Conservation (phyloP, 2,113 vertebrate species). For the Brachypodius melanocephalos region DNA sequence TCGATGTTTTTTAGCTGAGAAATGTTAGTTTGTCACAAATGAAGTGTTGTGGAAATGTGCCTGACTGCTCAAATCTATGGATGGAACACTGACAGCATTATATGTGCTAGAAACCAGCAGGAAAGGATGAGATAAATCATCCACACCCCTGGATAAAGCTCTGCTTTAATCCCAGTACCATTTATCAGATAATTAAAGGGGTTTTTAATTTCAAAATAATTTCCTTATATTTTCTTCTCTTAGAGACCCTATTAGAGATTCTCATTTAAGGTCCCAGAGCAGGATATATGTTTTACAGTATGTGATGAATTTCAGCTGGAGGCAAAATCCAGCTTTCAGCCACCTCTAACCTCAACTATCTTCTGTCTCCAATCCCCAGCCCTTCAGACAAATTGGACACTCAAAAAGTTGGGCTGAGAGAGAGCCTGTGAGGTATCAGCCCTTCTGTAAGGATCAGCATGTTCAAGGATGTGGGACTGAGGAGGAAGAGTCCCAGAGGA, state of each 20-base stretch:
- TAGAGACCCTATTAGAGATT: not conserved
- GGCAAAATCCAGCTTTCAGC: not conserved
- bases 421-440: not conserved
- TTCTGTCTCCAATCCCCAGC: not conserved
- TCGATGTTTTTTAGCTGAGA: not conserved
- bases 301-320: not conserved
- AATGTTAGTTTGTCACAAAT: not conserved
- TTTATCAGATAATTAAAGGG: not conserved
- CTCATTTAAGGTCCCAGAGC: not conserved
- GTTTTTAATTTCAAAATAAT: not conserved
- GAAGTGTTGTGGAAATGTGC: not conserved
- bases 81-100: not conserved
- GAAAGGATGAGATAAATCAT: not conserved
- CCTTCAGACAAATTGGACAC: fast-evolving
- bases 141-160: not conserved
- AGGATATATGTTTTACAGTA: not conserved
- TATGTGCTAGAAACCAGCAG: not conserved
- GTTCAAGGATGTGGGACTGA: not conserved
- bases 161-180: not conserved
- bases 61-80: not conserved
- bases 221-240: not conserved
- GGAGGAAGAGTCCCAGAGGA: not conserved
- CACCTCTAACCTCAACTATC: not conserved
- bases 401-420: not conserved
- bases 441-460: not conserved